Conservation (phyloP, 2,888 invertebrate species). For the Metallyticus violacea region DNA sequence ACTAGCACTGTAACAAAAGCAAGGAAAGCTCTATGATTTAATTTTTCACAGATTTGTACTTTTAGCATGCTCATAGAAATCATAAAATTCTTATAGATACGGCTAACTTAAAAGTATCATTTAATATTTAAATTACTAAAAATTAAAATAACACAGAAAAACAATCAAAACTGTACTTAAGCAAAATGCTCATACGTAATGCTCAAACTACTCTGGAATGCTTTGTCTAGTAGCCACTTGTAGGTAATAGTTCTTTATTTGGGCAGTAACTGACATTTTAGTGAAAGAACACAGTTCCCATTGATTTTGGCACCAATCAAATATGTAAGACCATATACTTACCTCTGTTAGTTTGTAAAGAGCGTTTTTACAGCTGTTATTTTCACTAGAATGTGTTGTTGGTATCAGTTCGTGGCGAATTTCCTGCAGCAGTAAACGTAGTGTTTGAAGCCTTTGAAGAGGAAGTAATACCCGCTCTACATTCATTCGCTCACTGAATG, state of each 20-base stretch:
- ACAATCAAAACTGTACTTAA: too few species aligned
- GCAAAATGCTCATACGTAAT: too few species aligned
- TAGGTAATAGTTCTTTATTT: too few species aligned
- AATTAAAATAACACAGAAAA: too few species aligned
- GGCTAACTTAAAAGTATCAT: too few species aligned
- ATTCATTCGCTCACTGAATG: slow-evolving; percentile 4
- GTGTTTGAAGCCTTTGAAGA: background rate
- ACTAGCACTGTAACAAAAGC: too few species aligned
- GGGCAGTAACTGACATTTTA: too few species aligned
- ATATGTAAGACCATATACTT: background rate
- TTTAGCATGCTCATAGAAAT: too few species aligned
- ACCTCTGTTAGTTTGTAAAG: background rate
- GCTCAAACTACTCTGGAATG: background rate
- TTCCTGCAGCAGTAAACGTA: background rate
- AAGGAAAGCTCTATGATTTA: too few species aligned
- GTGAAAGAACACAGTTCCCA: background rate
- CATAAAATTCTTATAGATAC: too few species aligned
- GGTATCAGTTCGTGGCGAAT: background rate
- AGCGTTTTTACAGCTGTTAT: background rate
- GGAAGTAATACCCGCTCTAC: background rate
- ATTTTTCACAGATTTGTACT: too few species aligned
- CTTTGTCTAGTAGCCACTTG: background rate
- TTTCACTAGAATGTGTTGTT: background rate
- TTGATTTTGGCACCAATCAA: background rate
- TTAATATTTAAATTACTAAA: too few species aligned